Base-by-base conservation (phyloP, 2,797 vertebrate species). In the Notolepis coatsorum region DNA sequence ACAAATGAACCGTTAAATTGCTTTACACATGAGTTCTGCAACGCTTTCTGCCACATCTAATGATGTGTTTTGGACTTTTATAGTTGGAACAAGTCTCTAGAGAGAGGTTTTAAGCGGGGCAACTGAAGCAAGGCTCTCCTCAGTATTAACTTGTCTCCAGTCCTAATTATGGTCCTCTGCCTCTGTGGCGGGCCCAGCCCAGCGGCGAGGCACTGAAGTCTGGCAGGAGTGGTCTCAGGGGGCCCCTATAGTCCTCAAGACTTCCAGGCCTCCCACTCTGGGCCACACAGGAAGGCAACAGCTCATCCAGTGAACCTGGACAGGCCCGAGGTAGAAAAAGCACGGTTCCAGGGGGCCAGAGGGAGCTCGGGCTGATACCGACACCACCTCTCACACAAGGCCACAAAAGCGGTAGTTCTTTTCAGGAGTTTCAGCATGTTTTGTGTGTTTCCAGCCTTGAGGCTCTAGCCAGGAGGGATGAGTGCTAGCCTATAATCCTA, bases 131-230 rank as follows among this genome's bases (percentile, higher is more conserved):
- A 15, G 15, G n/a, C n/a, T n/a, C 68, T 38, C 50, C 46, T 8
- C 52, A 68, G 59, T 61, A 28, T 57, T 65, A 61, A 77, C 56
- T 68, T 68, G 71, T 42, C 55, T 55, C 59, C 48, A 43, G 63
- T 78, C 77, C 81, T 85, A 86, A 89, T 88, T 87, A 87, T 83
- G 73, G 75, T 62, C 84, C 84, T 80, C 75, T 73, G 75, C 65
- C 45, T 84, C 52, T 75, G 57, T 49, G 60, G 71, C 59, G 64
- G 21, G 68, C 57, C 2, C 5, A 46, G 72, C 73, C 71, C 62
- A 75, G 68, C 23, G 4, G 13, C 6, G 42, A 54, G 48, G 68
- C 64, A 61, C 28, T 23, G 7, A 37, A n/a, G 21, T 35, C 10
- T 61, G 61, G 64, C 24, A 58, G 24, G 56, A 70, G 46, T 24